Conservation (phyloP, 2,888 invertebrate genomes). For the Lypha dubia region DNA sequence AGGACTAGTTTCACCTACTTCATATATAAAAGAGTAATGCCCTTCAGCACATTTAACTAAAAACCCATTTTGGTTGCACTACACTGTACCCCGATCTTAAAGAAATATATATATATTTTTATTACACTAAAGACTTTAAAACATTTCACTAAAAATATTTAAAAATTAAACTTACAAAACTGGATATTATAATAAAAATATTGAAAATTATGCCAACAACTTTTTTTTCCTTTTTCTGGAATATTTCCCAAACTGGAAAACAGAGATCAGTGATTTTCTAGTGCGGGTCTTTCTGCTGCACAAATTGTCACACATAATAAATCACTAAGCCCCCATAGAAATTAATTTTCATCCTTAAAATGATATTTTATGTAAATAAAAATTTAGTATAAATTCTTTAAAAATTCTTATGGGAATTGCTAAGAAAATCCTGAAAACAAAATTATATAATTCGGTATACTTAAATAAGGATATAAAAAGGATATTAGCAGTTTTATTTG, state of each 20-base stretch:
- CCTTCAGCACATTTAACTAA: too few relatives aligned
- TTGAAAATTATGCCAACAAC: too few relatives aligned
- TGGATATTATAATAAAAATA: too few relatives aligned
- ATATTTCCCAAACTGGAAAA: background rate
- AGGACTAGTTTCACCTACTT: too few relatives aligned
- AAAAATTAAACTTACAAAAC: too few relatives aligned
- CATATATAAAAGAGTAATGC: too few relatives aligned
- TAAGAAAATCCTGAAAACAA: slow-evolving; percentile 11
- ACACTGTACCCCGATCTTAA: too few relatives aligned
- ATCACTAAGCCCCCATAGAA: slow-evolving; percentile 6
- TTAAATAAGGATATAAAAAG: slow-evolving; percentile 43
- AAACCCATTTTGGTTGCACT: too few relatives aligned
- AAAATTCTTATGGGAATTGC: background rate
- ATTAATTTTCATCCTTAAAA: background rate
- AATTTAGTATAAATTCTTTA: slow-evolving; percentile 29
- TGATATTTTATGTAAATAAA: background rate
- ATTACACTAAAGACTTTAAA: too few relatives aligned
- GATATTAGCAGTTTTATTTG: slow-evolving; percentile 21
- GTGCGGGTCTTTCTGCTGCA: slow-evolving; percentile 12
- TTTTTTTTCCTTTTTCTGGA: background rate
- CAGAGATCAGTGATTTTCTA: background rate
- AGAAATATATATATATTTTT: too few relatives aligned
- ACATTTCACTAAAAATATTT: too few relatives aligned
- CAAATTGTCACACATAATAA: slow-evolving; percentile 39
- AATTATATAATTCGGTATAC: slow-evolving; percentile 37